Base-by-base conservation (phyloP, 2,113 vertebrate genomes). In the Mastomys natalensis region DNA sequence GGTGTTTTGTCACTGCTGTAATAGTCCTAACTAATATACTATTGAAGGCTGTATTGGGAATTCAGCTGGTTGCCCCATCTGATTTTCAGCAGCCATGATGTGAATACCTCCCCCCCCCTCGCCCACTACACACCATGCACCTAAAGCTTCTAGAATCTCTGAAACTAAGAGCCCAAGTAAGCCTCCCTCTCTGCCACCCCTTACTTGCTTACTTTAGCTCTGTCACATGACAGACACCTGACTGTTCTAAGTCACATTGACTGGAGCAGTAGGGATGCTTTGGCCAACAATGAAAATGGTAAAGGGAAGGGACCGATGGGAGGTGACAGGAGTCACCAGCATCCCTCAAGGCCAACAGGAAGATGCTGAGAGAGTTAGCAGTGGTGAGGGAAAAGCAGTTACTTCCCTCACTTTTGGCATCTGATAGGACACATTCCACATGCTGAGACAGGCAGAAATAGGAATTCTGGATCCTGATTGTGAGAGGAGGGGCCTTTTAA, bases 371-470 rank as follows among this genome's bases (percentile, higher is more conserved):
- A 62, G 81, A 43, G n/a, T 12, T 24, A 9, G 58, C 3, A n/a
- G 13, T 10, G 24, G n/a, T 62, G 3, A 60, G n/a, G 81, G 15
- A 19, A 62, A n/a, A 45, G 1, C 22, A 60, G 40, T 66, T 34
- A 51, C 29, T 3, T 48, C 22, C 19, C 16, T 58, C 37, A 43
- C 53, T 22, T 84, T 22, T 13, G 15, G 58, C 43, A 40, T 62
- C 24, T 17, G 24, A 31, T n/a, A 43, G 16, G 16, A 43, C 55
- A 17, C 0, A 1, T 10, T 29, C 29, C 24, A 7, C 15, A 0
- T 26, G 13, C 7, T 0, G 43, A n/a, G 45, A 13, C 5, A 1
- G 12, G 37, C 12, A 26, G 4, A 16, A n/a, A n/a, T n/a, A n/a
- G n/a, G n/a, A n/a, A n/a, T n/a, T n/a, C n/a, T n/a, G n/a, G n/a